phyloP scores from a whole-genome alignment of 2,113 vertebrate species.

The Rhinichthys klamathensis region DNA sequence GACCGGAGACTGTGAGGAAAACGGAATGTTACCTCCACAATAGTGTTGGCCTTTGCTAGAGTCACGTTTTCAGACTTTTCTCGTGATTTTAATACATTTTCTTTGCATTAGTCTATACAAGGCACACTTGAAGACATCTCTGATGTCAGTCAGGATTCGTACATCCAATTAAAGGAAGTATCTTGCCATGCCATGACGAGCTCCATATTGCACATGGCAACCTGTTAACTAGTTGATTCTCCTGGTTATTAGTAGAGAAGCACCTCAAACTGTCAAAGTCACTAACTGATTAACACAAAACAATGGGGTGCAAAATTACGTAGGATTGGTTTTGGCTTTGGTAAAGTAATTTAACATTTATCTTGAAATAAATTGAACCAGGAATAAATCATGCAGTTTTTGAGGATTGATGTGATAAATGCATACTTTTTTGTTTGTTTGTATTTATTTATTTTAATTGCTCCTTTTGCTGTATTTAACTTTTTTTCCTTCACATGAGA shows the following conservation, averaged over 20 bases:
- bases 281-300: conserved; percentile 49
- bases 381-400: background rate
- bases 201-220: background rate
- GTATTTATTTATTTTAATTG: background rate
- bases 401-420: background rate
- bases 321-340: conserved; percentile 20
- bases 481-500: background rate
- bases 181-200: background rate
- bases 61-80: conserved; percentile 4
- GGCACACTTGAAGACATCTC: background rate
- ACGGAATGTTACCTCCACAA: conserved; percentile 17
- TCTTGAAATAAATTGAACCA: background rate
- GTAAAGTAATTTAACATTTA: background rate
- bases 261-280: conserved; percentile 18
- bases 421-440: too few relatives aligned
- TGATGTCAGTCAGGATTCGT: background rate
- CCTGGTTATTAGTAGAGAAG: conserved; percentile 33
- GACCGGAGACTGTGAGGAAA: conserved; percentile 42
- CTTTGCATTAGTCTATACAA: background rate
- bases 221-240: conserved; percentile 31
- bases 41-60: background rate
- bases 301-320: conserved; percentile 28
- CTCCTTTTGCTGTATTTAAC: background rate
- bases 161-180: background rate
- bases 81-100: background rate